A percentile compares a stretch with the other conserved stretches of the same genome.
Evolutionary conservation across 2,888 invertebrate species (phyloP).

Genomic region (Linnaemya vulpina): DNA sequence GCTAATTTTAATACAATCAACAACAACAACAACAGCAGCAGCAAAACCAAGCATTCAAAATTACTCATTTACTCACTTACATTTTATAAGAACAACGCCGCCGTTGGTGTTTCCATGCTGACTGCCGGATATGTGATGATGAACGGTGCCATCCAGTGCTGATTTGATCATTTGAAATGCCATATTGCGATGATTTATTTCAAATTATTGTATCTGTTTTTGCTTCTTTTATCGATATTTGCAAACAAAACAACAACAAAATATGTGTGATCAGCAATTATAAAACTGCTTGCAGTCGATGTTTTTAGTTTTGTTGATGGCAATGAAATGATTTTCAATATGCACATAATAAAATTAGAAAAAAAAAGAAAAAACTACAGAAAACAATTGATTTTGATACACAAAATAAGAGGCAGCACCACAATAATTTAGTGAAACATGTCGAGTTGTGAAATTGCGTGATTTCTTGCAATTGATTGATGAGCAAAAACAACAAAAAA

Average conservation of each 20-base stretch:
- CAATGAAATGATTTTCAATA: conserved; percentile 54
- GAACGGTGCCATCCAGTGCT: conserved; percentile 78
- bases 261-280: conserved; percentile 25
- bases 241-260: no score
- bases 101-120: conserved; percentile 77
- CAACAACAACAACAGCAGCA: no score
- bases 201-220: conserved; percentile 27
- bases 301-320: conserved; percentile 17
- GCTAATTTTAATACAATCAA: no score
- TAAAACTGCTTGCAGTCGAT: conserved; percentile 37
- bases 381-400: background rate
- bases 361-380: background rate
- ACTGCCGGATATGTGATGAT: conserved; percentile 71
- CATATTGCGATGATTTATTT: conserved; percentile 72
- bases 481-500: background rate
- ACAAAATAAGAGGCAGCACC: conserved; percentile 10
- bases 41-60: no score
- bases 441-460: background rate
- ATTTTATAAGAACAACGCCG: conserved; percentile 82
- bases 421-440: background rate
- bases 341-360: conserved; percentile 50
- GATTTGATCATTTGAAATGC: conserved; percentile 81
- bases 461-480: conserved; percentile 18
- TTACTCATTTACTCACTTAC: conserved; percentile 72
- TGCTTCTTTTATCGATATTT: conserved; percentile 23